Evolutionary conservation across 2,797 vertebrate species (phyloP), one percentile per base, ranked within the genome.

Genomic region (Momotus momota): DNA sequence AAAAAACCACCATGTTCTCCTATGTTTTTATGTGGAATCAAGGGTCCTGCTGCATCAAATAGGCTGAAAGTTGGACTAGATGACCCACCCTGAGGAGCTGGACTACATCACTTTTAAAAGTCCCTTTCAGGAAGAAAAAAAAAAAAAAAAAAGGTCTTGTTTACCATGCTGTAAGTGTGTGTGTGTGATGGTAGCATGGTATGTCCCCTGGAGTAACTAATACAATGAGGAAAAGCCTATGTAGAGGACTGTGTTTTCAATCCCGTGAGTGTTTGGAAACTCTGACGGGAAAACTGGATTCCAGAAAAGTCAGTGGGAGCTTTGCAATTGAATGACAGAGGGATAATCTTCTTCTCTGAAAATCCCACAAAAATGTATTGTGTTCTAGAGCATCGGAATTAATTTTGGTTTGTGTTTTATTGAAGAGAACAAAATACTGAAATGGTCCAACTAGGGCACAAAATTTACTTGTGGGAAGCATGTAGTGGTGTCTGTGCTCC

Each of bases 401-500:
- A 14, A 23, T 83, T 67, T 62, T 40, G 6, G 5, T 22, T 49
- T 29, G 12, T 55, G 35, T 61, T 67, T 61, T 51, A 17, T 69
- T 27, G 45, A 82, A 77, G 7, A 55, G 17, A 54, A 60, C 15
- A 51, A 40, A 46, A 35, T 46, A 79, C 9, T 29, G 18, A 52
- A 78, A 79, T 25, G 55, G 21, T 13, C 27, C 65, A n/a, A 7
- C 7, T 12, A 9, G 25, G n/a, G 57, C 25, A 58, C 22, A 48
- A 52, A 80, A 46, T 40, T 12, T 18, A 18, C 9, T 35, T 70
- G 31, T 1, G 1, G 35, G 48, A 49, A 21, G 40, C 16, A 29
- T 0, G 0, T 23, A 15, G 21, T 41, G 38, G 6, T 62, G 22
- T 31, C 15, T 69, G 27, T 67, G 60, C 15, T 13, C 9, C 29